Evolutionary conservation across 2,113 vertebrate species (phyloP), one percentile per base, ranked within the genome.

Genomic region (Heterotilapia buettikoferi): DNA sequence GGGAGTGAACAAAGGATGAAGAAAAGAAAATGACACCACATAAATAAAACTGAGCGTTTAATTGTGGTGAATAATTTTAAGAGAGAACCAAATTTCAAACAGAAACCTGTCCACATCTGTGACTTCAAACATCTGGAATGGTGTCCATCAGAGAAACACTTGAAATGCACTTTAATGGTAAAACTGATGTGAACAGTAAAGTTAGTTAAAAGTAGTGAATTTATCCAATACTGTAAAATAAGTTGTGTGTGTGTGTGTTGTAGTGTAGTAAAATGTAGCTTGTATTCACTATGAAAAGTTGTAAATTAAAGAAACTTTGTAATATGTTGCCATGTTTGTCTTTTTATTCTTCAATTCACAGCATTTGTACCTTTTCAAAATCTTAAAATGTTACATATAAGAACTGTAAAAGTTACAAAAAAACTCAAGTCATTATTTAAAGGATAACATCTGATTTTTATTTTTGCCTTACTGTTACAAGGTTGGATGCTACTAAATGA

Each of bases 101-200:
- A 13, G 4, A 4, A 31, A 71, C 33, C 31, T 29, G 24, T 66
- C 29, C 26, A 53, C 76, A 40, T 82, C 26, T 43, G 71, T 78
- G 16, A 52, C 16, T 86, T 66, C 24, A 6, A 43, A 61, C 21
- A 47, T 47, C 80, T 84, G 68, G 50, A 61, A 52, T 57, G 31
- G 52, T 3, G 36, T 26, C 54, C 8, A 47, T 47, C 29, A 13
- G n/a, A 66, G 18, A 66, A 88, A 87, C 52, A 84, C 56, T 83
- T 86, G 53, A 92, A 88, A 90, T 83, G 90, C 91, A 94, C 92
- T 93, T 93, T 94, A 91, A 47, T 68, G 10, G 68, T 54, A 21
- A 52, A 78, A 52, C 12, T 5, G 40, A 24, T 63, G 24, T 38
- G n/a, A 57, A 33, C 12, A 84, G 29, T 52, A 3, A 13, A 29